A percentile compares a stretch with the other conserved stretches of the same genome.
These are phyloP conservation scores for Drosophila peninsularis DNA, from an alignment of 2,888 invertebrate species.

Conservation along the genomic window DNA sequence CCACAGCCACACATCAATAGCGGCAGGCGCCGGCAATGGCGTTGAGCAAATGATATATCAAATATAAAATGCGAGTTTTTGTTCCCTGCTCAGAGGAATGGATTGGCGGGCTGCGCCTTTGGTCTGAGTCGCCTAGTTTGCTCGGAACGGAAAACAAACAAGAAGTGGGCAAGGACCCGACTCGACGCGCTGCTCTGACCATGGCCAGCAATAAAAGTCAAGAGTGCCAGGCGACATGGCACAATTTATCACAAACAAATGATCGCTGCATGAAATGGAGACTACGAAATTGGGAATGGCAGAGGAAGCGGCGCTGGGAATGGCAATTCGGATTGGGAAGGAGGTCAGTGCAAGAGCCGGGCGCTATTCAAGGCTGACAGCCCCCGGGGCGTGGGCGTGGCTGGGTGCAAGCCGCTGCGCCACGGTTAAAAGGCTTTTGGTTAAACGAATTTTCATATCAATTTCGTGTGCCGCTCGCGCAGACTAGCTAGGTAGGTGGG, in stretches of 20 bases:
- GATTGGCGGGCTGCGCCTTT: constrained; percentile 10
- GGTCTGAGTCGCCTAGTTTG: constrained; percentile 49
- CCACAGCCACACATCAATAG: constrained; percentile 18
- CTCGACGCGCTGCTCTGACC: constrained; percentile 46
- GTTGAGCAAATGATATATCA: constrained; percentile 57
- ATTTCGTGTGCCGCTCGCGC: constrained; percentile 46
- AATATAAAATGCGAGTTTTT: constrained; percentile 27
- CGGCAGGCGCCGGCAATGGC: constrained; percentile 34
- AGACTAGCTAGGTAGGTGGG: constrained; percentile 13
- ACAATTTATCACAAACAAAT: constrained; percentile 77
- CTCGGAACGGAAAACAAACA: constrained; percentile 6
- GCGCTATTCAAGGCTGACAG: constrained; percentile 42
- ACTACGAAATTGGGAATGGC: constrained; percentile 18
- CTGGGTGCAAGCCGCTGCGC: constrained; percentile 17
- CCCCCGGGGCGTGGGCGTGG: constrained; percentile 57
- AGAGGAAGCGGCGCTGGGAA: constrained; percentile 15
- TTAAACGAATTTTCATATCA: constrained; percentile 80
- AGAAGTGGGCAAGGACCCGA: constrained; percentile 25
- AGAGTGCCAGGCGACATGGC: constrained; percentile 72
- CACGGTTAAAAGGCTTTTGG: constrained; percentile 62
- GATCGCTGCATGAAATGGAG: constrained; percentile 51
- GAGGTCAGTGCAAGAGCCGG: constrained; percentile 30
- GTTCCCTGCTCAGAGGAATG: not conserved
- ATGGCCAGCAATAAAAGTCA: constrained; percentile 79
- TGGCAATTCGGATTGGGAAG: constrained; percentile 23